A percentile compares a stretch with the other conserved stretches of the same genome.
phyloP scores from a whole-genome alignment of 2,797 vertebrate genomes.

The Eleutherodactylus coqui region DNA sequence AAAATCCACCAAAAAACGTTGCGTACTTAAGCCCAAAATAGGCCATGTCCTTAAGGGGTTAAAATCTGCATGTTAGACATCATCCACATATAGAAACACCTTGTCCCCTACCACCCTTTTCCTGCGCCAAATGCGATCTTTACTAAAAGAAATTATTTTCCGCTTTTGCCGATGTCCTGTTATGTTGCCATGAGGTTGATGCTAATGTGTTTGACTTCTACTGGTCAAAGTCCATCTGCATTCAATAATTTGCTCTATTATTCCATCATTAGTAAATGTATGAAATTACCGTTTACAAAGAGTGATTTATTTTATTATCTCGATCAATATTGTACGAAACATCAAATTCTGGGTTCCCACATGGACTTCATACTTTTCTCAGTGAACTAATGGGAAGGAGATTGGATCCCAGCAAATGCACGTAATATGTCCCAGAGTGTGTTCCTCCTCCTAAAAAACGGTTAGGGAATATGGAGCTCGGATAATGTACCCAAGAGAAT shows the following conservation, averaged over 20 bases:
- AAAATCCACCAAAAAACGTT: too few relatives aligned
- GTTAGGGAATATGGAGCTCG: not conserved
- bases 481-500: not conserved
- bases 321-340: not conserved
- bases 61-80: too few relatives aligned
- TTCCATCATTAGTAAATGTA: slow-evolving; percentile 23
- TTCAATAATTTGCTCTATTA: not conserved
- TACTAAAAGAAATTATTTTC: not conserved
- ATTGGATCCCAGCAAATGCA: not conserved
- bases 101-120: too few relatives aligned
- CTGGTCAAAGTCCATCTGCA: slow-evolving; percentile 16
- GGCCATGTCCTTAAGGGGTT: too few relatives aligned
- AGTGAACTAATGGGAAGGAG: not conserved
- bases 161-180: too few relatives aligned
- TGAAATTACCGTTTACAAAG: slow-evolving; percentile 19
- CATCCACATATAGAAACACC: too few relatives aligned
- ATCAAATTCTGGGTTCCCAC: not conserved
- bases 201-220: slow-evolving; percentile 26
- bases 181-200: not conserved
- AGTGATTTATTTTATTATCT: slow-evolving; percentile 3
- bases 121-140: not conserved
- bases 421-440: not conserved
- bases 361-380: not conserved
- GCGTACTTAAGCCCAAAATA: too few relatives aligned
- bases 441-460: not conserved